Base-by-base conservation (phyloP, 2,888 invertebrate genomes). In the Ptychoptera contaminata region DNA sequence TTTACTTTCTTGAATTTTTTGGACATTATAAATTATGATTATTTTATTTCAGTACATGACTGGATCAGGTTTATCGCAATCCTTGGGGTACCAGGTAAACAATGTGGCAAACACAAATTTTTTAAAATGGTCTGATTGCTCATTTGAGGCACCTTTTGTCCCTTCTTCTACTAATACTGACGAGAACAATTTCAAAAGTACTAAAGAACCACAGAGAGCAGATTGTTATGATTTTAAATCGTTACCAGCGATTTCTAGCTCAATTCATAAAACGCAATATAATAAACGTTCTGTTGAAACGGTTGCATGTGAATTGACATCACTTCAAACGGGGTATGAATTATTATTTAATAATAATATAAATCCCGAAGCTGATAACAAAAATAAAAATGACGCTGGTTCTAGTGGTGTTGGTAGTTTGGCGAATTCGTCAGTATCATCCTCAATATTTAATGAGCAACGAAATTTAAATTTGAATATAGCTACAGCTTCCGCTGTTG, bases 71-170 rank as follows among this genome's bases (percentile, higher is more conserved):
- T 23, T 23, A 23, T 23, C 23, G 7, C 23, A 23, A 23, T 12
- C 14, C 8, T 34, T 15, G 16, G 42, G 35, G 11, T 23, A 42
- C 2, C 16, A 3, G 12, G 16, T 34, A 12, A 34, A 34, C 8
- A 3, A 32, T n/a, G 15, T 42, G 12, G 42, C 16, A n/a, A 23
- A 23, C 7, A 23, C 23, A 23, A 48, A 54, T 40, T 48, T 51
- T 36, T 53, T 57, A 16, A 57, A 60, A 49, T 60, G 59, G 59
- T 59, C 59, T 3, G 60, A 59, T 44, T 58, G 58, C 42, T 47
- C 49, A 41, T 51, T 49, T 30, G 52, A 52, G 32, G 49, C 47
- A 16, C 49, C 50, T 34, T 52, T 50, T 39, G 41, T 48, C 14
- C 50, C 50, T 42, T 35, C 47, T 40, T 23, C 45, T 37, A 32